These are phyloP conservation scores for Polymixis flavicincta DNA, from an alignment of 2,888 invertebrate species.

Conservation along the genomic window DNA sequence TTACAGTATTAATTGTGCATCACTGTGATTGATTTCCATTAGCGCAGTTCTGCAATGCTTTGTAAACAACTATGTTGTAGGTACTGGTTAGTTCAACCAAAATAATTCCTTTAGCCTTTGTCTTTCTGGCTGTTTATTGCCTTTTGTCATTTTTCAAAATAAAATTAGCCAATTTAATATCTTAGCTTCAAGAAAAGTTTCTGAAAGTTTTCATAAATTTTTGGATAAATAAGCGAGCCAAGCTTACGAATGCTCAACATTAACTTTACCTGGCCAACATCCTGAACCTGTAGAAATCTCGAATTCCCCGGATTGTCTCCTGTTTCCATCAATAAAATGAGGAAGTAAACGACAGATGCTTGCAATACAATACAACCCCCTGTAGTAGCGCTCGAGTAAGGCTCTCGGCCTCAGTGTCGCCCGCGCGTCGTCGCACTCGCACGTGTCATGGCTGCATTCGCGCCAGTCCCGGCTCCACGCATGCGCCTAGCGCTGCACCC, in stretches of 20 bases:
- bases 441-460: conserved; percentile 75
- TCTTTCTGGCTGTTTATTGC: not conserved
- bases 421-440: conserved; percentile 73
- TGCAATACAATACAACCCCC: conserved; percentile 60
- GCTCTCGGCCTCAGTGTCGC: conserved; percentile 58
- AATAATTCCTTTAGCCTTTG: not conserved
- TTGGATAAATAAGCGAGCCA: not conserved
- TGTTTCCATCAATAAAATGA: conserved; percentile 55
- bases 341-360: conserved; percentile 66
- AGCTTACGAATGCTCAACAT: not conserved
- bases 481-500: conserved; percentile 85
- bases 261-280: conserved; percentile 9
- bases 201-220: not conserved
- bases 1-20: not conserved
- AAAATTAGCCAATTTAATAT: not conserved
- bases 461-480: conserved; percentile 84
- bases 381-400: conserved; percentile 46
- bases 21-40: not conserved
- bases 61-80: not conserved
- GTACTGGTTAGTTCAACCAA: not conserved
- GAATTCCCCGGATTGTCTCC: conserved; percentile 23
- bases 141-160: not conserved
- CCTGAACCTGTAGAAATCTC: conserved; percentile 41
- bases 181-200: not conserved
- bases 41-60: not conserved